A percentile compares a stretch with the other conserved stretches of the same genome.
These are phyloP conservation scores for Cepaea hortensis DNA, from an alignment of 2,888 invertebrate species.

Conservation along the genomic window DNA sequence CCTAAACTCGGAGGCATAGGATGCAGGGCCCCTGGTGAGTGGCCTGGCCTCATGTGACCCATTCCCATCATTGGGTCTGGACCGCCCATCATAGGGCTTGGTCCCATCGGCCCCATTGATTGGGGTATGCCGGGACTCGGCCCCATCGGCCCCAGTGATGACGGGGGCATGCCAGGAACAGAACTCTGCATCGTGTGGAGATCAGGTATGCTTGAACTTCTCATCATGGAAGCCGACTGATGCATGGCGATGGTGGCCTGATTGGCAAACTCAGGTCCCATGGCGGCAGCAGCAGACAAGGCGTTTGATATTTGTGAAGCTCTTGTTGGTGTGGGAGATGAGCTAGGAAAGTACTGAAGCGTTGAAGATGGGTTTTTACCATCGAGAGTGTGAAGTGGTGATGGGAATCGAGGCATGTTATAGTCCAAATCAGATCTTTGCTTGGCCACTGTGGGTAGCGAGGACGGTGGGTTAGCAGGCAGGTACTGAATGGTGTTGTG, in stretches of 20 bases:
- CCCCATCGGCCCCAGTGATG: slow-evolving; percentile 35
- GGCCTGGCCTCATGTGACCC: slow-evolving; percentile 54
- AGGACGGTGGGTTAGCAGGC: slow-evolving; percentile 90
- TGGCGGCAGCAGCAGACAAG: slow-evolving; percentile 51
- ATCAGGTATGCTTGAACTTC: slow-evolving; percentile 50
- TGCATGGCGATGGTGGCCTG: slow-evolving; percentile 58
- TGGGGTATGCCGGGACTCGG: slow-evolving; percentile 48
- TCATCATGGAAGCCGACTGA: slow-evolving; percentile 59
- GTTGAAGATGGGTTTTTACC: slow-evolving; percentile 84
- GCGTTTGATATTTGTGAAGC: slow-evolving; percentile 48
- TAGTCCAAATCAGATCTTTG: slow-evolving; percentile 50
- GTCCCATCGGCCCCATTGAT: slow-evolving; percentile 31
- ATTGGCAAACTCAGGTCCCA: slow-evolving; percentile 54
- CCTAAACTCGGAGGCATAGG: slow-evolving; percentile 57
- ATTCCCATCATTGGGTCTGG: slow-evolving; percentile 47
- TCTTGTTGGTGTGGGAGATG: slow-evolving; percentile 44
- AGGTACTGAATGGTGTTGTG: slow-evolving; percentile 98
- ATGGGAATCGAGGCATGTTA: slow-evolving; percentile 90
- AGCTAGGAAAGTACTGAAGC: slow-evolving; percentile 83
- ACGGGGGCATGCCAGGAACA: slow-evolving; percentile 49
- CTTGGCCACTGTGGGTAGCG: slow-evolving; percentile 58
- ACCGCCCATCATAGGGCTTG: slow-evolving; percentile 42
- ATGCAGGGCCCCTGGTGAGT: slow-evolving; percentile 46
- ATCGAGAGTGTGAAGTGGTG: slow-evolving; percentile 86
- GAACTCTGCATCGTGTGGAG: slow-evolving; percentile 63